Evolutionary conservation across 2,888 invertebrate species (phyloP).

Genomic region (Blastobasis adustella): DNA sequence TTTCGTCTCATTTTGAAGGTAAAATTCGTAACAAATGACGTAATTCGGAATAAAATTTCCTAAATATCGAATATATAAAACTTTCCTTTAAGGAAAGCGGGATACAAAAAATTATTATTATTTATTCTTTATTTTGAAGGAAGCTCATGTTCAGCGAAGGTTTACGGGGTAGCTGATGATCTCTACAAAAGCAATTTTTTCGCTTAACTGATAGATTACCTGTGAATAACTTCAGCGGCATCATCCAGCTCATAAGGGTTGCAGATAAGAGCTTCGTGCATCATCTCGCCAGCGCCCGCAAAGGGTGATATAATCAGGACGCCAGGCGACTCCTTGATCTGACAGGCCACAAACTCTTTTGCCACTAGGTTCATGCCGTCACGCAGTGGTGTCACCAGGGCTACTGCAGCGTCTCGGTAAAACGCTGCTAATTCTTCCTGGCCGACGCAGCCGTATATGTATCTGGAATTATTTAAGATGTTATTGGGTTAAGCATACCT

Average conservation of each 20-base stretch:
- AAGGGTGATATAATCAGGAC: conserved; percentile 93
- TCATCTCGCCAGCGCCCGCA: conserved; percentile 94
- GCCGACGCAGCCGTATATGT: conserved; percentile 91
- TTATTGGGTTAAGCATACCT: no score
- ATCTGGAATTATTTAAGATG: conserved; percentile 44
- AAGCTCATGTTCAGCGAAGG: no score
- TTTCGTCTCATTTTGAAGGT: no score
- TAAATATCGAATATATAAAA: no score
- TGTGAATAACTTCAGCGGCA: conserved; percentile 90
- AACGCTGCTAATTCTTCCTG: conserved; percentile 91
- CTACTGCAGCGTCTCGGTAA: conserved; percentile 90
- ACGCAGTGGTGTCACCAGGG: conserved; percentile 89
- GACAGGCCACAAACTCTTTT: conserved; percentile 94
- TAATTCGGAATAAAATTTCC: no score
- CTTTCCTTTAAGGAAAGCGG: no score
- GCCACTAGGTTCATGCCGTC: conserved; percentile 96
- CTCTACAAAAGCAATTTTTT: no score
- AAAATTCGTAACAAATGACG: no score
- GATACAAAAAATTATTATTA: no score
- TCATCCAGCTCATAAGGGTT: conserved; percentile 93
- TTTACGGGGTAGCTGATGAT: no score
- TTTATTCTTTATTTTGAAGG: no score
- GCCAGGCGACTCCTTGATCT: conserved; percentile 89
- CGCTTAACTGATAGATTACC: conserved; percentile 41
- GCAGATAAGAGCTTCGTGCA: conserved; percentile 93